Evolutionary conservation across 2,113 vertebrate genomes (phyloP).

Genomic region (Hemicordylus capensis): DNA sequence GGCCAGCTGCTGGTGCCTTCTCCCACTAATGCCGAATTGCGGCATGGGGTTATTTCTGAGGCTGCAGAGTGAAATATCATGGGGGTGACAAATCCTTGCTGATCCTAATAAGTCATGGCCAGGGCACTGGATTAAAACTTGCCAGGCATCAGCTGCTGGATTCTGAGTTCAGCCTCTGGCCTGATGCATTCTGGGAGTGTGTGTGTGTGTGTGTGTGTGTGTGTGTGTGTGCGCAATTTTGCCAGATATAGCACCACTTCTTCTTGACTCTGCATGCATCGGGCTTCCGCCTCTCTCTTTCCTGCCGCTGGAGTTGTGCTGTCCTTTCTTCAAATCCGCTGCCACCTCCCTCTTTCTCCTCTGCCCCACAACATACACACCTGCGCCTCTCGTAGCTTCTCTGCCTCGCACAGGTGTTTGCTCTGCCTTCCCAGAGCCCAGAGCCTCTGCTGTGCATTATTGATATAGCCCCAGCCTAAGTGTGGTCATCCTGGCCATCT

Average conservation of each 20-base stretch:
- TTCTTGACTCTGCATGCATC: not conserved
- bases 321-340: too few relatives aligned
- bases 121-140: not conserved
- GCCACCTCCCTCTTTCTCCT: not conserved
- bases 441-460: not conserved
- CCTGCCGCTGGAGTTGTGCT: not conserved
- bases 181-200: not conserved
- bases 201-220: not conserved
- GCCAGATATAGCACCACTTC: not conserved
- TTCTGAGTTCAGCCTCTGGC: not conserved
- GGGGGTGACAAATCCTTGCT: not conserved
- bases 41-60: not conserved
- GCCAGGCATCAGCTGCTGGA: not conserved
- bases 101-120: not conserved
- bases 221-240: too few relatives aligned
- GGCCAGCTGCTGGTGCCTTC: too few relatives aligned
- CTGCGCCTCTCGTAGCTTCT: not conserved
- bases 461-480: not conserved
- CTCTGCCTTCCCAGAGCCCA: not conserved
- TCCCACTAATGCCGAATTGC: not conserved
- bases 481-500: not conserved
- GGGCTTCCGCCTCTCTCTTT: not conserved
- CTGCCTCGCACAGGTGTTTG: not conserved
- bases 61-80: not conserved
- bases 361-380: not conserved